Conservation (phyloP, 2,888 invertebrate genomes). For the Sussaba pulchella region DNA sequence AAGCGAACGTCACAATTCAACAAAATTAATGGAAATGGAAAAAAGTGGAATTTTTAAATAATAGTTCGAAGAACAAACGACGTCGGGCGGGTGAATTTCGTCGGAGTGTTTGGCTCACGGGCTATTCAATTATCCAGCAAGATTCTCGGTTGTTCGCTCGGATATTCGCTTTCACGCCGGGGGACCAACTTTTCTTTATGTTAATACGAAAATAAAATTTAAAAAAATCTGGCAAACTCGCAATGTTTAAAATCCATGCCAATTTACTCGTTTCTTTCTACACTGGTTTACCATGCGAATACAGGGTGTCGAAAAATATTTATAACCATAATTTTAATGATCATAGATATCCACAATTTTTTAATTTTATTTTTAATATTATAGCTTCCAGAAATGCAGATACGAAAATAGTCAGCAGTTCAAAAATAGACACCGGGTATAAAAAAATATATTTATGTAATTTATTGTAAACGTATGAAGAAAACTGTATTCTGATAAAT, state of each 20-base stretch:
- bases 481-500: no score
- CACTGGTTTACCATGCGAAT: not conserved
- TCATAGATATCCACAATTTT: no score
- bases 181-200: constrained; percentile 39
- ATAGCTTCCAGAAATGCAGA: no score
- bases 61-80: constrained; percentile 8
- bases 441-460: no score
- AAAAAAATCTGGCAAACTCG: constrained; percentile 30
- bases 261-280: constrained; percentile 17
- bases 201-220: constrained; percentile 21
- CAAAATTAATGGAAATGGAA: not conserved
- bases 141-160: constrained; percentile 13
- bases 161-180: constrained; percentile 19
- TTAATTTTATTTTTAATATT: no score
- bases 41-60: not conserved
- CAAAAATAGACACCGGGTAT: no score
- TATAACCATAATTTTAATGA: no score
- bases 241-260: constrained; percentile 34
- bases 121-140: constrained; percentile 43
- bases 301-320: no score
- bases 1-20: not conserved
- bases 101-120: constrained; percentile 26
- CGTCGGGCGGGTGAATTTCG: constrained; percentile 8
- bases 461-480: no score
- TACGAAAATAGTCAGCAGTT: no score